Evolutionary conservation across 2,113 vertebrate species (phyloP).

Genomic region (Chionomys nivalis): DNA sequence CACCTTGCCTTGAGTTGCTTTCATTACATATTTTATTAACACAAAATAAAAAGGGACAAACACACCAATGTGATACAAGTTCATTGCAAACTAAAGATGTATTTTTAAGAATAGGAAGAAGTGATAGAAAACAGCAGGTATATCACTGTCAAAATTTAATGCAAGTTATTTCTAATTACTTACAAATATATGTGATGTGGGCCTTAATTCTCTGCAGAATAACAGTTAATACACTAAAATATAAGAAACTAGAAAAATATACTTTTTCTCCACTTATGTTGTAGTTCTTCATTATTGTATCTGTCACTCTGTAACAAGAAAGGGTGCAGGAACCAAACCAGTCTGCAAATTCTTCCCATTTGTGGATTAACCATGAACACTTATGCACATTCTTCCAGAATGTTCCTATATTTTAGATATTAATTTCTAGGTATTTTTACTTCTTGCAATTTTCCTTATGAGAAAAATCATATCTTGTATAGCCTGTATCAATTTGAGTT

Average conservation of each 20-base stretch:
- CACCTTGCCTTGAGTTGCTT: background rate
- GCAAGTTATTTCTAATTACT: background rate
- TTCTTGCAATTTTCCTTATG: background rate
- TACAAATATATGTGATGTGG: rapidly evolving
- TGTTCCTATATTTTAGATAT: background rate
- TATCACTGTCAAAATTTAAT: background rate
- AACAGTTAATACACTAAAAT: background rate
- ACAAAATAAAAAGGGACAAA: background rate
- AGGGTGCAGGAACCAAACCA: background rate
- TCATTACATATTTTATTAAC: background rate
- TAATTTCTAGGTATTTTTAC: background rate
- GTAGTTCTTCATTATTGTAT: rapidly evolving
- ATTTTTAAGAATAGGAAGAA: background rate
- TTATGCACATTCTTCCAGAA: background rate
- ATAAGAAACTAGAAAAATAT: background rate
- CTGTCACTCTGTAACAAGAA: no score
- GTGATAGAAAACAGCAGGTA: background rate
- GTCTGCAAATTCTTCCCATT: background rate
- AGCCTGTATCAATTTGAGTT: background rate
- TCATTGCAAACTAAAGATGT: background rate
- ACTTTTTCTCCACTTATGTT: background rate
- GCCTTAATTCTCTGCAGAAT: background rate
- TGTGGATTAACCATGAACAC: background rate
- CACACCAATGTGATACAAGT: no score
- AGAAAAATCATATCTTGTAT: background rate